phyloP scores from a whole-genome alignment of 2,113 vertebrate species.

The Chlorodrepanis virens region DNA sequence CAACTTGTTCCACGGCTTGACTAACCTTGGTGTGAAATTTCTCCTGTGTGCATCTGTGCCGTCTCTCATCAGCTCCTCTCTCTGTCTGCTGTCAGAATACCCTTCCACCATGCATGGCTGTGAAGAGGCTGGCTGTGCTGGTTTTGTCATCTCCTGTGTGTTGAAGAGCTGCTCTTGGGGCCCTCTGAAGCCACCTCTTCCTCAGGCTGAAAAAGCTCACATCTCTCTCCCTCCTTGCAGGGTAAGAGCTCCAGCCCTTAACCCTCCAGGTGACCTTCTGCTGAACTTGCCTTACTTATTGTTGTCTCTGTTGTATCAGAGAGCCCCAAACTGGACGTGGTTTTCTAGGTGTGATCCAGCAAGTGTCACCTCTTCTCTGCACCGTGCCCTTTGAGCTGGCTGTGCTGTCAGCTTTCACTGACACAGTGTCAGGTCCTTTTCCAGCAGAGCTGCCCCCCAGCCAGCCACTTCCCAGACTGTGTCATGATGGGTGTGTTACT shows the following conservation, averaged over 20 bases:
- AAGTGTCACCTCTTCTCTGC: neutral
- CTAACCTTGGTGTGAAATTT: neutral
- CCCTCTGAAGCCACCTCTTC: neutral
- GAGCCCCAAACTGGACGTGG: neutral
- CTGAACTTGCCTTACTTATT: neutral
- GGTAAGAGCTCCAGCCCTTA: neutral
- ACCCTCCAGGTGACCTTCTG: neutral
- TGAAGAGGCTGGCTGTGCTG: neutral
- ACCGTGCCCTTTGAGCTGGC: fast-evolving
- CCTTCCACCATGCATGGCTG: neutral
- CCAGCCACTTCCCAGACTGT: fast-evolving
- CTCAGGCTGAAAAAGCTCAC: neutral
- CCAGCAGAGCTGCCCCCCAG: neutral
- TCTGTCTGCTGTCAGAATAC: neutral
- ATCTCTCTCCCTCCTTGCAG: neutral
- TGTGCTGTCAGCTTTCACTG: neutral
- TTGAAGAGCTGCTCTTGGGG: neutral
- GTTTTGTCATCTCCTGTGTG: fast-evolving
- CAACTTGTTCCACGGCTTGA: neutral
- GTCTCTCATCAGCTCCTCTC: neutral
- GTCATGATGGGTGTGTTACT: neutral
- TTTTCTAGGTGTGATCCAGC: neutral
- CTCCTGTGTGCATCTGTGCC: fast-evolving
- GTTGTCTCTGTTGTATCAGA: neutral
- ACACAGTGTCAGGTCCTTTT: neutral